Percentiles rank a stretch among this genome's conserved stretches.
These are phyloP conservation scores for Riparia riparia DNA, from an alignment of 2,113 vertebrate species.

Conservation along the genomic window DNA sequence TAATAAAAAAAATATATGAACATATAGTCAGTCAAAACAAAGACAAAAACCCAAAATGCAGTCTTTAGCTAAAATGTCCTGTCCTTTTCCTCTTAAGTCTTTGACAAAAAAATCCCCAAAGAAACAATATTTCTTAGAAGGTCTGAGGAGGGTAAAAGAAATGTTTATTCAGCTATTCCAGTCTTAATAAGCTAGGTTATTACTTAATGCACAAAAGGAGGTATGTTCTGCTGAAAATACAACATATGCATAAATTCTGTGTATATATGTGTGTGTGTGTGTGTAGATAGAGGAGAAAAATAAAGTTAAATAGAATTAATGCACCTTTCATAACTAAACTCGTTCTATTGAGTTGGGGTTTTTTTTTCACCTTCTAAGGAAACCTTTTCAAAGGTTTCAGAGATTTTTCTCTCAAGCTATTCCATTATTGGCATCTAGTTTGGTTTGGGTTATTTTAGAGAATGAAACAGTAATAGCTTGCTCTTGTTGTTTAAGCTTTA, in stretches of 20 bases:
- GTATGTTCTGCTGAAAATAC: neutral
- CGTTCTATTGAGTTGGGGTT: neutral
- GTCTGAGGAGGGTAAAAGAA: neutral
- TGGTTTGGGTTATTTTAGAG: neutral
- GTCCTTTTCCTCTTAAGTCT: neutral
- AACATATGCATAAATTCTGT: neutral
- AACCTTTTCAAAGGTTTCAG: neutral
- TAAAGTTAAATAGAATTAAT: neutral
- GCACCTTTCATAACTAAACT: neutral
- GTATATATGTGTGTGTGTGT: neutral
- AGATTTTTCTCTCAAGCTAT: neutral
- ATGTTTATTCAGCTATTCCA: neutral
- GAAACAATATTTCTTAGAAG: neutral
- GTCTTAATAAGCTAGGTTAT: neutral
- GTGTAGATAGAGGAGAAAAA: neutral
- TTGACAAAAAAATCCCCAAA: neutral
- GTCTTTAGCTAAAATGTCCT: neutral
- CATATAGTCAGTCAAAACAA: neutral
- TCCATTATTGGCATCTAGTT: neutral
- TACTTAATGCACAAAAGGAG: neutral
- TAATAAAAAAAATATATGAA: neutral
- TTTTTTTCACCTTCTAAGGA: neutral
- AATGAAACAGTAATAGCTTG: neutral
- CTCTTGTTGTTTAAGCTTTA: conserved; percentile 3
- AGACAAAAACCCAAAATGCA: neutral